Base-by-base conservation (phyloP, 2,888 invertebrate genomes). In the Perizoma flavofasciatum region DNA sequence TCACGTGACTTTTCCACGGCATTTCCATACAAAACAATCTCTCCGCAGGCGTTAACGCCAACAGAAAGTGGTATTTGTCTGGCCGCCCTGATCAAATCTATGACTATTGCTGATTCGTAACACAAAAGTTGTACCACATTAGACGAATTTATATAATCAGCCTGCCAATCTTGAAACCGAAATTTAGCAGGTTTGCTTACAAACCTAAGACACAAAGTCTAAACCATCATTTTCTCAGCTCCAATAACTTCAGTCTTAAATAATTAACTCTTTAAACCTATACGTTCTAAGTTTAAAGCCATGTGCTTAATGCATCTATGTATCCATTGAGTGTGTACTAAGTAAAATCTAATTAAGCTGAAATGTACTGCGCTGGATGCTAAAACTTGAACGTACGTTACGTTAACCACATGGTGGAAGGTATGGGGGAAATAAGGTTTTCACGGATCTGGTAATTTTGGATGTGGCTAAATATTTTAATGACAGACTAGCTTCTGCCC, bases 291-390 rank as follows among this genome's bases (percentile, higher is more conserved):
- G 50, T 55, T 66, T 48, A 49, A 52, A 41, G 55, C 59, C 54
- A 62, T 39, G 54, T 66, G 58, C 43, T 62, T 59, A 52, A 57
- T 61, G 46, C 57, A 55, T 45, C 39, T 37, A 45, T 47, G 48
- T 45, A 49, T 45, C 52, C 50, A 56, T 57, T 53, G 61, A 61
- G 61, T 61, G 55, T 60, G 55, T 55, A 11, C 58, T 71, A 67
- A 72, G 74, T 58, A 71, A 74, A 80, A 77, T 77, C 79, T 82
- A 85, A 85, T 85, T 86, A 82, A 79, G 75, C 70, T 77, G 73
- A 81, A 83, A 81, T 79, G 81, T 79, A 71, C 71, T 69, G 72
- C 67, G 70, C 69, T 69, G 73, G 74, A 77, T 74, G 74, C 72
- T 70, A 73, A 75, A 81, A 84, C 79, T 83, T 81, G 72, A 72